Evolutionary conservation across 2,797 vertebrate species (phyloP).

Genomic region (Mus spretus): DNA sequence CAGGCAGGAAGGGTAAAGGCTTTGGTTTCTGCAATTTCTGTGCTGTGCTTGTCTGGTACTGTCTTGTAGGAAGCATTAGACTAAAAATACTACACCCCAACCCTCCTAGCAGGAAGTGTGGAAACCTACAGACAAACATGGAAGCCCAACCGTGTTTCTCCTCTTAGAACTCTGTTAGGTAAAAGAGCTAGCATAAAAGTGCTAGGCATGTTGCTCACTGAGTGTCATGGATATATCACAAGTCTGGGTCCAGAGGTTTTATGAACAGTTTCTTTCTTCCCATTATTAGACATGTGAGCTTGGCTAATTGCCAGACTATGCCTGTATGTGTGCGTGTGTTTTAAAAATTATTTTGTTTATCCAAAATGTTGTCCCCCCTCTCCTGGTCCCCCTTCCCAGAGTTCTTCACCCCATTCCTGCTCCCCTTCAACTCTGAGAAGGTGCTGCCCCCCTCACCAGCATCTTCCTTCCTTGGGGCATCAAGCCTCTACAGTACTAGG

Average conservation of each 20-base stretch:
- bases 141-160: constrained; percentile 12
- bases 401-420: background rate
- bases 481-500: background rate
- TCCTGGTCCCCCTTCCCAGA: background rate
- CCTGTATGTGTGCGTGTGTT: no score
- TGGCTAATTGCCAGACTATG: background rate
- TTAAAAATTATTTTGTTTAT: background rate
- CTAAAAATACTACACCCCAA: constrained; percentile 9
- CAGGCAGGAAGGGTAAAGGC: background rate
- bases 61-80: background rate
- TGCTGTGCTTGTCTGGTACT: background rate
- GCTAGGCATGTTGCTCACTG: background rate
- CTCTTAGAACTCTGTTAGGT: constrained; percentile 14
- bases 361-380: background rate
- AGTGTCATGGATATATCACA: background rate
- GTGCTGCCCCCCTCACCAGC: background rate
- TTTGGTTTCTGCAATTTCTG: constrained; percentile 18
- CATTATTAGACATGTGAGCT: background rate
- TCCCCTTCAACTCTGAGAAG: background rate
- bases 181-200: background rate
- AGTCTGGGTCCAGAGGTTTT: background rate
- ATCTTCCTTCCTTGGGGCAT: background rate
- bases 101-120: background rate
- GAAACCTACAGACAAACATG: background rate
- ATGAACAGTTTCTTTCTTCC: background rate